Evolutionary conservation across 2,113 vertebrate species (phyloP).

Genomic region (Hemiscyllium ocellatum): DNA sequence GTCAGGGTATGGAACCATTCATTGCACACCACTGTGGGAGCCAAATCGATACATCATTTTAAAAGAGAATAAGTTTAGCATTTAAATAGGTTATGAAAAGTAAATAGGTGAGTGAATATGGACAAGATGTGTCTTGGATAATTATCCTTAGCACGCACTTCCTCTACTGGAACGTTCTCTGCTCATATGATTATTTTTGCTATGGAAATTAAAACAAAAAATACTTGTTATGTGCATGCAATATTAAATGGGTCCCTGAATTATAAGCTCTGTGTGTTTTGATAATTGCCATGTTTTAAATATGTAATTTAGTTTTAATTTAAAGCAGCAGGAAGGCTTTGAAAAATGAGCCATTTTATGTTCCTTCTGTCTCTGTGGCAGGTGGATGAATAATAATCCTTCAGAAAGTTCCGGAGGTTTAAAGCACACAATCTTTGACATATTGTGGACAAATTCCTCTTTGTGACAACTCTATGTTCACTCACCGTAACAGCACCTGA

Average conservation of each 20-base stretch:
- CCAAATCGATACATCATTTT: no score
- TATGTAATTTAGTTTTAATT: conserved; percentile 16
- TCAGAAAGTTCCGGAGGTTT: not conserved
- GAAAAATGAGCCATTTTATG: not conserved
- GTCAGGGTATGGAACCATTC: no score
- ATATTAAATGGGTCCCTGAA: not conserved
- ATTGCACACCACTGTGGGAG: not conserved
- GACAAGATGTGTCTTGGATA: not conserved
- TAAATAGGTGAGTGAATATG: not conserved
- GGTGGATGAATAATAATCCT: conserved; percentile 3
- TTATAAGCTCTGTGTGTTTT: not conserved
- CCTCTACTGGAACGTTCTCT: not conserved
- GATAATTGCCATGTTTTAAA: conserved; percentile 1
- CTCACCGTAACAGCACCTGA: not conserved
- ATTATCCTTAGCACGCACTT: not conserved
- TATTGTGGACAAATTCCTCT: not conserved
- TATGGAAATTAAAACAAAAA: not conserved
- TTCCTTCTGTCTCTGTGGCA: not conserved
- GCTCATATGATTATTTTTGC: not conserved
- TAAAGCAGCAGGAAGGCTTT: not conserved
- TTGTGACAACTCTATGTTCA: not conserved
- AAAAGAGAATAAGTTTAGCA: no score
- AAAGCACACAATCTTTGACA: not conserved
- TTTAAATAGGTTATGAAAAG: no score
- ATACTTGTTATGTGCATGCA: not conserved